Percentiles rank a stretch among this genome's conserved stretches.
phyloP scores from a whole-genome alignment of 2,113 vertebrate genomes.

The Hippopotamus amphibius region DNA sequence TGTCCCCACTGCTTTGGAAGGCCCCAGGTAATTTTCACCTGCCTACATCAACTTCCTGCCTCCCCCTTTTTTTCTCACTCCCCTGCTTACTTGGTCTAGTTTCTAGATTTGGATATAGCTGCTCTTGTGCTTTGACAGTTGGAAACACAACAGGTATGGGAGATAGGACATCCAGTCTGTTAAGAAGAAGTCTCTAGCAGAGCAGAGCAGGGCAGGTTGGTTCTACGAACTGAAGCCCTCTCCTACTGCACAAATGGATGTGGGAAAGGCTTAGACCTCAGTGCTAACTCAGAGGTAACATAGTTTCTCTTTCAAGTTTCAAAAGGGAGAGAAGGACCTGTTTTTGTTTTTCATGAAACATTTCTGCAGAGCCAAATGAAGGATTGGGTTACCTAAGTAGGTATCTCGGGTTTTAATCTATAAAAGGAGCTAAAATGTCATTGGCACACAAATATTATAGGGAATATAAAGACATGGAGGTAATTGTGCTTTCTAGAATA shows the following conservation, averaged over 20 bases:
- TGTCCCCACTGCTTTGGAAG: background rate
- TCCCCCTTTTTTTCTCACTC: background rate
- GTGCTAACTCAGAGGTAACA: background rate
- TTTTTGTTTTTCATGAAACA: background rate
- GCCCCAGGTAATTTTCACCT: background rate
- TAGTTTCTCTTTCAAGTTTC: background rate
- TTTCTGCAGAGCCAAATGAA: background rate
- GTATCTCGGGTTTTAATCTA: background rate
- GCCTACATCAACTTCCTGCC: background rate
- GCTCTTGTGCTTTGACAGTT: background rate
- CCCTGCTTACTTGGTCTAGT: background rate
- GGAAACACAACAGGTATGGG: background rate
- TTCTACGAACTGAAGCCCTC: background rate
- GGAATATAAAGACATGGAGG: background rate
- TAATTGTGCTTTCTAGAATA: background rate
- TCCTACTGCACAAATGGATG: background rate
- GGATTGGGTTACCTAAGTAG: background rate
- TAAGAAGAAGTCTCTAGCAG: background rate
- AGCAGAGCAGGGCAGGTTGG: background rate
- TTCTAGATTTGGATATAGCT: background rate
- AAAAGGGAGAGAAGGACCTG: background rate
- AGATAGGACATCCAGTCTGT: background rate
- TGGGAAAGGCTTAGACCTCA: background rate
- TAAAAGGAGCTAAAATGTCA: background rate
- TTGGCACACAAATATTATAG: background rate